Conservation (phyloP, 2,888 invertebrate genomes). For the Cryptosula pallasiana region DNA sequence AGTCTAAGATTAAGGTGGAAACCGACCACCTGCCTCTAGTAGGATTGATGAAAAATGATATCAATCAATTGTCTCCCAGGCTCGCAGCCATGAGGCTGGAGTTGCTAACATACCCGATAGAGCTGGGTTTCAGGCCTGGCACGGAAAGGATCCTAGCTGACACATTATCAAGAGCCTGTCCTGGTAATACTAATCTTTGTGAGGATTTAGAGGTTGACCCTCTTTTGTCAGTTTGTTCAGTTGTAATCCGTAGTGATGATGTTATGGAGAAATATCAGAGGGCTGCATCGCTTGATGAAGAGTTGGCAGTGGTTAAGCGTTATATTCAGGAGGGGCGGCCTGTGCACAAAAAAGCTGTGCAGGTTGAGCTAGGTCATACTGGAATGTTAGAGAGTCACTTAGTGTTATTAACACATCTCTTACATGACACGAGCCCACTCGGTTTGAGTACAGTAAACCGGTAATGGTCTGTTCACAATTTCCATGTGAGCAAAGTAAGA, state of each 20-base stretch:
- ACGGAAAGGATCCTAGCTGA: slow-evolving; percentile 10
- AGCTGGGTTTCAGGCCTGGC: neutral
- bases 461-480: no score
- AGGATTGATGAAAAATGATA: neutral
- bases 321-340: no score
- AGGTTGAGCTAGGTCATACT: no score
- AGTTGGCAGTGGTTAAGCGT: neutral
- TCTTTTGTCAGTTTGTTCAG: no score
- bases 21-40: slow-evolving; percentile 10
- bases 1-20: neutral
- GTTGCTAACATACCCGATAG: neutral
- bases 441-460: no score
- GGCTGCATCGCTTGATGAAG: neutral
- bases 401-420: no score
- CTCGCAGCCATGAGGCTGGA: neutral
- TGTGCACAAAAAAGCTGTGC: no score
- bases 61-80: neutral
- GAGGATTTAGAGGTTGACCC: neutral
- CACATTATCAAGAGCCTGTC: neutral
- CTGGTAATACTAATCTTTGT: neutral
- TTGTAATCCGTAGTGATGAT: neutral
- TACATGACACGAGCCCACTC: no score
- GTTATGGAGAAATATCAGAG: neutral
- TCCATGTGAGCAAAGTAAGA: no score
- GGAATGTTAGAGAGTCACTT: no score